Evolutionary conservation across 2,797 vertebrate genomes (phyloP).

Genomic region (Molossus molossus): DNA sequence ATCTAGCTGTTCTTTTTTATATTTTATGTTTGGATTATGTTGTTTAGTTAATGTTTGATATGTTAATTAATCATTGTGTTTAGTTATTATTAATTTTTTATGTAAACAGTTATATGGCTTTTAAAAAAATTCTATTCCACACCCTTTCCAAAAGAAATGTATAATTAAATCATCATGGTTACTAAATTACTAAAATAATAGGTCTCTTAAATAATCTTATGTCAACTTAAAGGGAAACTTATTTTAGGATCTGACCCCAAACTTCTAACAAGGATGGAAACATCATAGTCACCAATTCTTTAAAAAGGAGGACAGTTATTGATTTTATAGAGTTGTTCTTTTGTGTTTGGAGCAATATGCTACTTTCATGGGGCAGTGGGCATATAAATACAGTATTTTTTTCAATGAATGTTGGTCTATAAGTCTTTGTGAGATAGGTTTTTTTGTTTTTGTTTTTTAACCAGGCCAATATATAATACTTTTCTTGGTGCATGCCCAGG

Average conservation of each 20-base stretch:
- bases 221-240: not conserved
- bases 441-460: not conserved
- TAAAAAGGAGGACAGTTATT: not conserved
- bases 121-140: not conserved
- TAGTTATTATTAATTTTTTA: conserved; percentile 45
- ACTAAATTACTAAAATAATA: not conserved
- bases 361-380: not conserved
- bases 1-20: conserved; percentile 27
- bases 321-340: conserved; percentile 43
- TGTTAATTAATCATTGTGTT: conserved; percentile 55
- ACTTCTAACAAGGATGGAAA: not conserved
- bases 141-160: not conserved
- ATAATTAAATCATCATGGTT: not conserved
- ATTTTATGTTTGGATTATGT: conserved; percentile 62
- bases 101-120: not conserved
- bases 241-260: conserved; percentile 43
- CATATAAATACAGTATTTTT: not conserved
- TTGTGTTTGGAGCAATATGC: not conserved
- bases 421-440: not conserved
- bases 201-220: not conserved
- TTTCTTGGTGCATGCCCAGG: not conserved
- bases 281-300: not conserved
- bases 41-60: conserved; percentile 69
- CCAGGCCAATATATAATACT: not conserved
- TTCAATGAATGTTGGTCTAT: conserved; percentile 6